Evolutionary conservation across 64 coral and sea anemone genomes (phyloP).

Genomic region (Montipora cactus): DNA sequence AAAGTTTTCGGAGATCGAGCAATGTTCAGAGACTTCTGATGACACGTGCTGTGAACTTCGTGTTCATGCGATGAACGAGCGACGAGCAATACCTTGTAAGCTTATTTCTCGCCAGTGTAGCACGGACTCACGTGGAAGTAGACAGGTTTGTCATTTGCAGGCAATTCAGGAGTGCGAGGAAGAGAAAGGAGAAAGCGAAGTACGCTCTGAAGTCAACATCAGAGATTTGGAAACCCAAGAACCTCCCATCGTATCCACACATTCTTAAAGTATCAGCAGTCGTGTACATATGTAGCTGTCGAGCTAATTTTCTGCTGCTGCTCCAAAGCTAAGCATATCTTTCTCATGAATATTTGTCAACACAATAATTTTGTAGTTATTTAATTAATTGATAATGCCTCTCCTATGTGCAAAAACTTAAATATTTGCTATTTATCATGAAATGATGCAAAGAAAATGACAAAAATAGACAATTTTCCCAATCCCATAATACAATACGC

Average conservation of each 20-base stretch:
- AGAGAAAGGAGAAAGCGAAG: conserved; percentile 13
- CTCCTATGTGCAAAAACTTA: too few relatives aligned
- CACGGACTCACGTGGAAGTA: background rate
- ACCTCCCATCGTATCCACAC: background rate
- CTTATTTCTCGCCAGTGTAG: conserved; percentile 4
- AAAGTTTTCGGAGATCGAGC: background rate
- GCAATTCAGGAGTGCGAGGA: conserved; percentile 33
- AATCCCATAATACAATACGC: too few relatives aligned
- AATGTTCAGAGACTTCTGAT: background rate
- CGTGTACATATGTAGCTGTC: background rate
- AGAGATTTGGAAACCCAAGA: background rate
- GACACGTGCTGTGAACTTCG: background rate
- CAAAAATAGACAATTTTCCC: too few relatives aligned
- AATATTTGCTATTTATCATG: too few relatives aligned
- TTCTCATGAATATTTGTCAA: too few relatives aligned
- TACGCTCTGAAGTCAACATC: background rate
- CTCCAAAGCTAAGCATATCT: too few relatives aligned
- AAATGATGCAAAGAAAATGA: too few relatives aligned
- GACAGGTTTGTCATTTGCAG: conserved; percentile 22
- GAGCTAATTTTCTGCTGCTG: too few relatives aligned
- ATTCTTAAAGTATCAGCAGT: background rate
- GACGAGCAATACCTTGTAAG: background rate
- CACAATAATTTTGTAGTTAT: too few relatives aligned
- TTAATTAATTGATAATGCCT: too few relatives aligned
- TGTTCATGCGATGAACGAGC: conserved; percentile 6